A percentile compares a stretch with the other conserved stretches of the same genome.
Conservation (phyloP, 2,113 vertebrate genomes). For the Narcine bancroftii region DNA sequence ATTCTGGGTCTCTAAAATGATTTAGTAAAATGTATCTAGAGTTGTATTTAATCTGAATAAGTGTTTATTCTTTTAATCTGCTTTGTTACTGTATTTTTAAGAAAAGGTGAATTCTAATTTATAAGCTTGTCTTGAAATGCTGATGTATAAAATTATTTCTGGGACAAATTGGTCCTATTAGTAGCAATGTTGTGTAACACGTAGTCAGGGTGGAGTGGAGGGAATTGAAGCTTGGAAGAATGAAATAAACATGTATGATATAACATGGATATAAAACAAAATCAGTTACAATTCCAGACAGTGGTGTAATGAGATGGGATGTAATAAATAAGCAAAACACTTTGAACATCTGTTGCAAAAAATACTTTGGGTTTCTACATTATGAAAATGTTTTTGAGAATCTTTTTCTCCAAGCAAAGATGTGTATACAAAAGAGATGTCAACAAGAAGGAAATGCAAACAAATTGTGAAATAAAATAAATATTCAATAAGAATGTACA, state of each 20-base stretch:
- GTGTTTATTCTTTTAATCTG: background rate
- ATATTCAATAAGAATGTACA: no score
- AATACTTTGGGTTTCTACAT: background rate
- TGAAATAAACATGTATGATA: background rate
- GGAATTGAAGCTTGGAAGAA: background rate
- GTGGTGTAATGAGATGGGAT: background rate
- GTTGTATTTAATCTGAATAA: background rate
- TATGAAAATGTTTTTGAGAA: background rate
- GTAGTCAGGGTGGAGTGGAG: no score
- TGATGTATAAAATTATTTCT: background rate
- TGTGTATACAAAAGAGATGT: no score
- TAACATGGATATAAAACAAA: no score
- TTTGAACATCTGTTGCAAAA: background rate
- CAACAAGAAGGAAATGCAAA: no score
- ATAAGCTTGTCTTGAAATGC: background rate
- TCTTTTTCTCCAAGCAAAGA: no score
- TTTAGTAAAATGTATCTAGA: background rate
- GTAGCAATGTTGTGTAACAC: background rate
- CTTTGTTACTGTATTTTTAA: no score
- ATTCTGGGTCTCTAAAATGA: background rate
- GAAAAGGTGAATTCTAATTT: background rate
- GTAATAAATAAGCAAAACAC: conserved; percentile 6
- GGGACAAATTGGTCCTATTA: background rate
- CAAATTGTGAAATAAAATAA: no score
- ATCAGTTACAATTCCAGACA: no score